Conservation (phyloP, 2,797 vertebrate genomes). For the Craterocephalus amniculus region DNA sequence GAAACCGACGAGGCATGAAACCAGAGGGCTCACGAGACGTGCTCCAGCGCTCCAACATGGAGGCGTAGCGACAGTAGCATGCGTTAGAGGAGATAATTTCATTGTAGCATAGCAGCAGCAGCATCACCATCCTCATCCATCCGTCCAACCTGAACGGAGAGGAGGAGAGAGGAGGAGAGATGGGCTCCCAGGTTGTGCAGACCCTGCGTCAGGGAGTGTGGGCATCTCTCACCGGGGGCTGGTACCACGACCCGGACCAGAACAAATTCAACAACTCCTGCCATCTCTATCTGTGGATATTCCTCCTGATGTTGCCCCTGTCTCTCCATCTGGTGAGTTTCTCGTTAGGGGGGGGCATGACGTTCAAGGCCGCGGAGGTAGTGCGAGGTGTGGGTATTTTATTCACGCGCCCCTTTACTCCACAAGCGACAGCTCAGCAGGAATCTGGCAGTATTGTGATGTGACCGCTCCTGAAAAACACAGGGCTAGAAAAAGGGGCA, state of each 20-base stretch:
- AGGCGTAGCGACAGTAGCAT: slow-evolving; percentile 71
- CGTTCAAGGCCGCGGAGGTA: slow-evolving; percentile 69
- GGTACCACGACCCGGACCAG: slow-evolving; percentile 96
- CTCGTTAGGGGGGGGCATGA: slow-evolving; percentile 32
- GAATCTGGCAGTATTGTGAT: slow-evolving; percentile 21
- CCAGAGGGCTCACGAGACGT: slow-evolving; percentile 41
- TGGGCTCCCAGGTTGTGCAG: slow-evolving; percentile 92
- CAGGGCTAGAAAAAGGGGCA: slow-evolving; percentile 19
- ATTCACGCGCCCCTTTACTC: slow-evolving; percentile 27
- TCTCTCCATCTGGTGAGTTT: slow-evolving; percentile 94
- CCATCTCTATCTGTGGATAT: slow-evolving; percentile 97
- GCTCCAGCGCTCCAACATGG: slow-evolving; percentile 73
- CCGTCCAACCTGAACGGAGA: slow-evolving; percentile 72
- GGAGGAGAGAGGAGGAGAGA: slow-evolving; percentile 72
- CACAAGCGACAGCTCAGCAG: slow-evolving; percentile 7
- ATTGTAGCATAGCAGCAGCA: slow-evolving; percentile 76
- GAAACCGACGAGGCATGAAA: slow-evolving; percentile 55
- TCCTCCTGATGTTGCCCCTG: slow-evolving; percentile 91
- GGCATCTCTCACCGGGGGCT: slow-evolving; percentile 96
- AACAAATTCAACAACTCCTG: slow-evolving; percentile 97
- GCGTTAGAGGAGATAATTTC: slow-evolving; percentile 63
- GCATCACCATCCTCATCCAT: slow-evolving; percentile 60
- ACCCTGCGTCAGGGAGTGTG: slow-evolving; percentile 95
- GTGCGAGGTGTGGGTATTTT: slow-evolving; percentile 36
- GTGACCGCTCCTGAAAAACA: slow-evolving; percentile 14